These are phyloP conservation scores for Apis laboriosa DNA, from an alignment of 1,140 invertebrate genomes.

Conservation along the genomic window DNA sequence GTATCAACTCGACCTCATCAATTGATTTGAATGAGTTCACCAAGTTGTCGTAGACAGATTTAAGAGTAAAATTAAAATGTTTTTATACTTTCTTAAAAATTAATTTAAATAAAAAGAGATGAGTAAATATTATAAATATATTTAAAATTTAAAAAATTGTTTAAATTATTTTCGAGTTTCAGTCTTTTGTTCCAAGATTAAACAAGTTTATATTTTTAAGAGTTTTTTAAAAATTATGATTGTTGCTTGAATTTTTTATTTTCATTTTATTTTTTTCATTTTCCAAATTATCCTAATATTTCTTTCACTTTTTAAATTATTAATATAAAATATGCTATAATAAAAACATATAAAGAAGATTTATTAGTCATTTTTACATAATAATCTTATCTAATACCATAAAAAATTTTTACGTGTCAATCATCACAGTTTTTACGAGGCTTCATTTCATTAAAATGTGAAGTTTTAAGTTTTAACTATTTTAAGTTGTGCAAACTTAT, in stretches of 20 bases:
- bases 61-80: background rate
- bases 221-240: background rate
- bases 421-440: constrained; percentile 3
- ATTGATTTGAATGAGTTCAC: constrained; percentile 15
- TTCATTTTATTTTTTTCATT: too few species aligned
- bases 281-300: background rate
- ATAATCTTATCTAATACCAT: background rate
- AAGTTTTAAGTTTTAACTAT: background rate
- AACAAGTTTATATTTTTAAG: background rate
- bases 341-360: background rate
- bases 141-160: background rate
- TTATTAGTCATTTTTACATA: background rate
- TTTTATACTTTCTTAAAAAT: background rate
- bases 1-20: constrained; percentile 16
- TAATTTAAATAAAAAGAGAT: background rate
- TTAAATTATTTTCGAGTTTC: background rate
- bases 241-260: too few species aligned
- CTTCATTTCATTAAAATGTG: background rate
- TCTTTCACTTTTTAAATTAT: background rate
- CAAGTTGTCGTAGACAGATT: background rate
- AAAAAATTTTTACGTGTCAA: constrained; percentile 2
- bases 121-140: background rate
- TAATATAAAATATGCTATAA: background rate
- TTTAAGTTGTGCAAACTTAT: background rate
- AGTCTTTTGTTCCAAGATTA: too few species aligned